Percentiles rank a stretch among this genome's conserved stretches.
phyloP scores from a whole-genome alignment of 2,113 vertebrate species.

The Isichthys henryi region DNA sequence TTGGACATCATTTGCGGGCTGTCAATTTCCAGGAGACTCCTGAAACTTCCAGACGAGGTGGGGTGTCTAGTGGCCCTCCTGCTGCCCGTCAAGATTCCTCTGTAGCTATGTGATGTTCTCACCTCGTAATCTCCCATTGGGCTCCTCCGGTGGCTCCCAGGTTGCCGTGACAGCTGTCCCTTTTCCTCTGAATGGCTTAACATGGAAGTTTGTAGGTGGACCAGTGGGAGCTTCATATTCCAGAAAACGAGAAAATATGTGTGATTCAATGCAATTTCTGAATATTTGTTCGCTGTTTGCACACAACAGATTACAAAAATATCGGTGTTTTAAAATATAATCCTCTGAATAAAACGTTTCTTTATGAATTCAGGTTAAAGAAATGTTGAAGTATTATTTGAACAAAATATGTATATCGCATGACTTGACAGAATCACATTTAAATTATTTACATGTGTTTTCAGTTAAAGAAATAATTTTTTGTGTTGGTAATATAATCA shows the following conservation, averaged over 20 bases:
- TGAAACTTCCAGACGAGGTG: neutral
- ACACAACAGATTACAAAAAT: neutral
- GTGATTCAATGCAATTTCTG: neutral
- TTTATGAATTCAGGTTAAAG: neutral
- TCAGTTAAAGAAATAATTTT: neutral
- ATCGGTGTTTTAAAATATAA: neutral
- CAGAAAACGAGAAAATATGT: slow-evolving; percentile 27
- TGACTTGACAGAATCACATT: neutral
- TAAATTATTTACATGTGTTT: neutral
- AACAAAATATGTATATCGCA: neutral
- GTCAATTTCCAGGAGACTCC: neutral
- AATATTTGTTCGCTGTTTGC: neutral
- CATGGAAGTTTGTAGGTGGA: slow-evolving; percentile 86
- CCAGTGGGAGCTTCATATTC: slow-evolving; percentile 73
- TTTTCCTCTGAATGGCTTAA: slow-evolving; percentile 79
- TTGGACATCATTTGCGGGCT: neutral
- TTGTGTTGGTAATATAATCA: neutral
- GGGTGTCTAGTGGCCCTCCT: neutral
- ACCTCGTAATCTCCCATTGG: slow-evolving; percentile 90
- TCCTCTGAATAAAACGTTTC: neutral
- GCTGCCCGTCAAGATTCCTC: neutral
- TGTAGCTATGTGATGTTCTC: neutral
- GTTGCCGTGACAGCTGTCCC: slow-evolving; percentile 78
- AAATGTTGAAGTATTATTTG: neutral
- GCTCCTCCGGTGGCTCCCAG: slow-evolving; percentile 85